Evolutionary conservation across 2,888 invertebrate genomes (phyloP).

Genomic region (Myopa tessellatipennis): DNA sequence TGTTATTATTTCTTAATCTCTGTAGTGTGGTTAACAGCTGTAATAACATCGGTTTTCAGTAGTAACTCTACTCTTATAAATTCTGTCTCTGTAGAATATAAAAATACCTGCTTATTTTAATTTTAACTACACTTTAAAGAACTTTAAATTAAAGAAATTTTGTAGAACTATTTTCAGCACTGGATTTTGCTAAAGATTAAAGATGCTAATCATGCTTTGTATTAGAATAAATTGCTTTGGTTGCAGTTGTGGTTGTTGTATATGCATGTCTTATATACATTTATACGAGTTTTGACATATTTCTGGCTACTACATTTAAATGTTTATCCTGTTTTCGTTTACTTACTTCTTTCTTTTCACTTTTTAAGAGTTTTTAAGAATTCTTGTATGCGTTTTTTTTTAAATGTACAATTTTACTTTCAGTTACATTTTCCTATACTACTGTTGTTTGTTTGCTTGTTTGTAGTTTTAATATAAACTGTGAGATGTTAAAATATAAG

Average conservation of each 20-base stretch:
- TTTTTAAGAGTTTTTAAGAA: not conserved
- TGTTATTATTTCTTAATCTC: not conserved
- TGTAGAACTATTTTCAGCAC: not conserved
- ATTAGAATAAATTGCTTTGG: slow-evolving; percentile 12
- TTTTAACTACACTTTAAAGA: not conserved
- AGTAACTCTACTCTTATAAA: not conserved
- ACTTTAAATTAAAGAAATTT: not conserved
- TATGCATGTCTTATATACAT: not conserved
- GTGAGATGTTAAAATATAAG: not conserved
- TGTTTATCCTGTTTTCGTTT: not conserved
- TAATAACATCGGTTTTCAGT: not conserved
- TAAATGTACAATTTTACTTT: slow-evolving; percentile 19
- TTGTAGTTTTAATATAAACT: not conserved
- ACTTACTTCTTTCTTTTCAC: not conserved
- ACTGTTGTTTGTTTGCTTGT: slow-evolving; percentile 31
- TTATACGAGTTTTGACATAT: not conserved
- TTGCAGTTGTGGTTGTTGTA: not conserved
- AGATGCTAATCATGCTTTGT: not conserved
- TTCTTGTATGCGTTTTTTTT: not conserved
- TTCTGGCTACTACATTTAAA: not conserved
- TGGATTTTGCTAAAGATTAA: too few relatives aligned
- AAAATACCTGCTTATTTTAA: slow-evolving; percentile 38
- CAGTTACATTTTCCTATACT: not conserved
- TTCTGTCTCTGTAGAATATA: slow-evolving; percentile 37
- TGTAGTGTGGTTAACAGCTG: slow-evolving; percentile 20